Evolutionary conservation across 2,888 invertebrate genomes (phyloP), one percentile per base, ranked within the genome.

Genomic region (Tanytarsus gracilentus): DNA sequence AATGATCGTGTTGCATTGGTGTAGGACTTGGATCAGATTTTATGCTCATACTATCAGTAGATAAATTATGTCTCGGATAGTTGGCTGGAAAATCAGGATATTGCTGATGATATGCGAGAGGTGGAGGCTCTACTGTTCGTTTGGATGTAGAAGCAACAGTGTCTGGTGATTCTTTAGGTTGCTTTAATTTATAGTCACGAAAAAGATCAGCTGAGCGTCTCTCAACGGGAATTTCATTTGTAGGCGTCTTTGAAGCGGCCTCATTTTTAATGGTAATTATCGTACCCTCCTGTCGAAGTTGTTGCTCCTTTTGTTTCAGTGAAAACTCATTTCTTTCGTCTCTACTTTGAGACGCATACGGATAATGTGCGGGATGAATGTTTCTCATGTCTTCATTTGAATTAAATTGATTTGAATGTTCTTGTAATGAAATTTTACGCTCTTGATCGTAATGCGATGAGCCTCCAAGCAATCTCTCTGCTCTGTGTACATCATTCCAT

Each of bases 291-390:
- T 58, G 58, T 21, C 58, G 16, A 18, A 58, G 30, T n/a, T 29
- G 58, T n/a, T 48, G 30, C n/a, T 58, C 58, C 25, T 58, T 58
- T 21, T 58, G 58, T 21, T 58, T 30, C 39, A 58, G 48, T 48
- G 58, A 58, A 21, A 58, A 58, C 14, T 58, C 58, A 58, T 48
- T 25, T n/a, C 21, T 21, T 11, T 18, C 18, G 27, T 52, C 29
- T 33, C 52, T 29, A 23, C 33, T 33, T 40, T 56, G 26, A 18
- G 26, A 40, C 16, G 56, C 18, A 33, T 52, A 21, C 8, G 26
- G 44, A 27, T 44, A 56, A 56, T 56, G 40, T 16, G 56, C 56
- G 14, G 56, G 56, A 27, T 56, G 26, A 25, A 18, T 14, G 27
- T 26, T 40, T n/a, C 56, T 26, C 3, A 56, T 9, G 14, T 56